Evolutionary conservation across 2,113 vertebrate genomes (phyloP).

Genomic region (Syrmaticus mikado): DNA sequence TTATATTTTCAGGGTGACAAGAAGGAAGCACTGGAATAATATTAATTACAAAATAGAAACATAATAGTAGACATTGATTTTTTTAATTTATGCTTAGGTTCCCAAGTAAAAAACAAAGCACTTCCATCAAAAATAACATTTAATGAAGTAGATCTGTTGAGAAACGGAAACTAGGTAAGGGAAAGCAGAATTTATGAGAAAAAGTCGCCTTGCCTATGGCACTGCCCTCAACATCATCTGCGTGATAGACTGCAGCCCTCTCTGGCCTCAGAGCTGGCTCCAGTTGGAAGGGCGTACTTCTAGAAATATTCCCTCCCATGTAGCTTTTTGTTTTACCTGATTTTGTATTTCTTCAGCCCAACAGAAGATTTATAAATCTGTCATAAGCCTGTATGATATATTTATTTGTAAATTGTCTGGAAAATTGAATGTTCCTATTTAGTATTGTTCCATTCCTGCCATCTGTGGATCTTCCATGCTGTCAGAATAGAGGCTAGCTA

Average conservation of each 20-base stretch:
- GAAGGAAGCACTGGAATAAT: background rate
- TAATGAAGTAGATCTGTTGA: background rate
- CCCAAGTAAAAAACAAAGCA: background rate
- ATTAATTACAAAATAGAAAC: background rate
- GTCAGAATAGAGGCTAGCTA: background rate
- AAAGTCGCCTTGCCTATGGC: background rate
- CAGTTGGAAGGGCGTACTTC: background rate
- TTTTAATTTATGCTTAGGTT: background rate
- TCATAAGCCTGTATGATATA: background rate
- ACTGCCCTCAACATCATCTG: background rate
- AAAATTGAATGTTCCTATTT: background rate
- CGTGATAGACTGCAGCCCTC: rapidly evolving
- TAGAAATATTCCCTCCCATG: background rate
- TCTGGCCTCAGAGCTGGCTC: background rate
- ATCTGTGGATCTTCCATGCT: background rate
- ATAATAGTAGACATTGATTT: background rate
- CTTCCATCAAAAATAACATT: background rate
- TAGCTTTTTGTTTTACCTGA: background rate
- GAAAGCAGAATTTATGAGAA: background rate
- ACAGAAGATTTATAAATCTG: background rate
- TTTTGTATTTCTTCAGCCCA: background rate
- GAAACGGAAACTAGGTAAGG: background rate
- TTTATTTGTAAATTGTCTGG: background rate
- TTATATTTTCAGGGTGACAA: background rate
- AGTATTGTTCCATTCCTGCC: background rate